Base-by-base conservation (phyloP, 2,113 vertebrate genomes). In the Polypterus senegalus region DNA sequence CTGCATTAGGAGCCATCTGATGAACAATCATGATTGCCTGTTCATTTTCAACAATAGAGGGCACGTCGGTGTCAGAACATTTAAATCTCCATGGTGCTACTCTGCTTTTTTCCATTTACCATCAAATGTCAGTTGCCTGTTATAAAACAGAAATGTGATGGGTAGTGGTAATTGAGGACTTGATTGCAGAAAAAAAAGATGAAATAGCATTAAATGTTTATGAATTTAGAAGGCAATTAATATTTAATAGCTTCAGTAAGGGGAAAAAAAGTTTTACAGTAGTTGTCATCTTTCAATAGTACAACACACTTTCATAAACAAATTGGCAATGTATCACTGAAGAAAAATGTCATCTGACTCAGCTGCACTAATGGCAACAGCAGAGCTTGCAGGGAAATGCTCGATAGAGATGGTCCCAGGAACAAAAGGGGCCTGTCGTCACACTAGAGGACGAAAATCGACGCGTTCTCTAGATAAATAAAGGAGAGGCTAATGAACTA, bases 1-100 rank as follows among this genome's bases (percentile, higher is more conserved):
- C 91, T 92, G 91, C 95, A 96, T 97, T 97, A 98, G 90, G 91
- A 90, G 90, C 88, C 85, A 89, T 94, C 83, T 92, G 94, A 97
- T 94, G 95, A 97, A 92, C 91, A 93, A 92, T 89, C 81, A 91
- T 85, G 91, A 93, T 92, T 86, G 88, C 89, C 88, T 88, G 87
- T 88, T 95, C 92, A 80, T 92, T 92, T 85, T 89, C 90, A 94
- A 95, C 94, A 95, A 95, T 92, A 91, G 92, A 92, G 93, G 94
- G 91, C 93, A 93, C 86, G 88, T 88, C 73, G 83, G 92, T 97
- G 94, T 97, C 93, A 97, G 76, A 75, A 91, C 89, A 91, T 96
- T 91, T 89, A 89, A 92, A 92, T 92, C 89, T 88, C 82, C 87
- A 82, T 65, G 54, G 88, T 83, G 89, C 86, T 87, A 87, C 81